These are phyloP conservation scores for Bombus impatiens DNA, from an alignment of 1,140 invertebrate genomes.

Conservation along the genomic window DNA sequence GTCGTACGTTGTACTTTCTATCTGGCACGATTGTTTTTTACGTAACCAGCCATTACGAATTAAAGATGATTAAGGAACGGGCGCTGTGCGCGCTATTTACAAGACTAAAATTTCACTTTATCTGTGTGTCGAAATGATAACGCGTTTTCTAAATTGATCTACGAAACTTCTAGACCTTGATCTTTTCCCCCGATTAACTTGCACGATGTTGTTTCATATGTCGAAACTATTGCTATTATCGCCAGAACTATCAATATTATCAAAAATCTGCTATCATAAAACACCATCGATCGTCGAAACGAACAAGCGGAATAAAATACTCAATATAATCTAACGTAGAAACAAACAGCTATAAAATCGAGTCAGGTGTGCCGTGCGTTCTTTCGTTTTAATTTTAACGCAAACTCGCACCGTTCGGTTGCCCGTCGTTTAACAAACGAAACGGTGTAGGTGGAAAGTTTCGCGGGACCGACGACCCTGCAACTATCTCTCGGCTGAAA, in stretches of 20 bases:
- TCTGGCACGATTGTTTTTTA: constrained; percentile 65
- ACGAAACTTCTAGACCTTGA: constrained; percentile 40
- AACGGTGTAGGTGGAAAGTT: constrained; percentile 36
- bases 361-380: no score
- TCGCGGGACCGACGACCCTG: constrained; percentile 68
- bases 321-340: not conserved
- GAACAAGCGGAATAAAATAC: not conserved
- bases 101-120: constrained; percentile 69
- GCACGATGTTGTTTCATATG: not conserved
- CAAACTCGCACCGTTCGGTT: not conserved
- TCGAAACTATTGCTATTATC: not conserved
- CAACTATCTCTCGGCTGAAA: constrained; percentile 69
- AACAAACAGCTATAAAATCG: not conserved
- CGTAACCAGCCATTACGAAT: constrained; percentile 71
- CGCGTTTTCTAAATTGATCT: constrained; percentile 28
- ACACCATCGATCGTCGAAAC: not conserved
- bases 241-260: not conserved
- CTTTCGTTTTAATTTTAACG: not conserved
- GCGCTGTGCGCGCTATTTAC: not conserved
- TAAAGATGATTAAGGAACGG: constrained; percentile 65
- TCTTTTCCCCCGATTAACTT: constrained; percentile 11
- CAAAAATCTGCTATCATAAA: not conserved
- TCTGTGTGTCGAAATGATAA: constrained; percentile 46
- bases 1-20: constrained; percentile 45
- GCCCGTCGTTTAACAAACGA: constrained; percentile 23